These are phyloP conservation scores for Nixonia krombeini DNA, from an alignment of 1,140 invertebrate species.

Conservation along the genomic window DNA sequence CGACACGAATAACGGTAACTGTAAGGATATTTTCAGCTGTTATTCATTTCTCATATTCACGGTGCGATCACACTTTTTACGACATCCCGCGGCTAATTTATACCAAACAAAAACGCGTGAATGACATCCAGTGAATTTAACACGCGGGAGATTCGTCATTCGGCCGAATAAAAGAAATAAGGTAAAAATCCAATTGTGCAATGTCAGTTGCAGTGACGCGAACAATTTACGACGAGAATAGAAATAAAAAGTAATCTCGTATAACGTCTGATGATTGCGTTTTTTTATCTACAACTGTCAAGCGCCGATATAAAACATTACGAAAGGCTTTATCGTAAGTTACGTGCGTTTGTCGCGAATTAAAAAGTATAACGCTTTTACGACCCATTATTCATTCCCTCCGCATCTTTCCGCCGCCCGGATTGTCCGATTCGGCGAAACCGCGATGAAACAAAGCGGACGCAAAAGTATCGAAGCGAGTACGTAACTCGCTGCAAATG, in stretches of 20 bases:
- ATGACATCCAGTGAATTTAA: no score
- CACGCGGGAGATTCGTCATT: conserved; percentile 24
- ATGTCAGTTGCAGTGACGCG: conserved; percentile 25
- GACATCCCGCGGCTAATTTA: no score
- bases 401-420: no score
- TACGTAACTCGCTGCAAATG: no score
- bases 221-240: conserved; percentile 32
- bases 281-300: conserved; percentile 46
- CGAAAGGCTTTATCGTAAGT: conserved; percentile 47
- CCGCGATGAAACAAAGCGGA: no score
- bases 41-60: no score
- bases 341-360: conserved; percentile 34
- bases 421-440: no score
- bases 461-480: no score
- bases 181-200: conserved; percentile 26
- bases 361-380: conserved; percentile 31
- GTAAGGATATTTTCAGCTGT: no score
- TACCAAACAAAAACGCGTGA: no score
- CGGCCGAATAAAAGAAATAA: conserved; percentile 26
- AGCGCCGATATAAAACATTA: conserved; percentile 30
- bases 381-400: conserved; percentile 31
- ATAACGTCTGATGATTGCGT: conserved; percentile 45
- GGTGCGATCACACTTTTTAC: no score
- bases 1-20: no score
- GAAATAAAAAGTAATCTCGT: conserved; percentile 39